Evolutionary conservation across 2,888 invertebrate genomes (phyloP), one percentile per base, ranked within the genome.

Genomic region (Diarsia brunnea): DNA sequence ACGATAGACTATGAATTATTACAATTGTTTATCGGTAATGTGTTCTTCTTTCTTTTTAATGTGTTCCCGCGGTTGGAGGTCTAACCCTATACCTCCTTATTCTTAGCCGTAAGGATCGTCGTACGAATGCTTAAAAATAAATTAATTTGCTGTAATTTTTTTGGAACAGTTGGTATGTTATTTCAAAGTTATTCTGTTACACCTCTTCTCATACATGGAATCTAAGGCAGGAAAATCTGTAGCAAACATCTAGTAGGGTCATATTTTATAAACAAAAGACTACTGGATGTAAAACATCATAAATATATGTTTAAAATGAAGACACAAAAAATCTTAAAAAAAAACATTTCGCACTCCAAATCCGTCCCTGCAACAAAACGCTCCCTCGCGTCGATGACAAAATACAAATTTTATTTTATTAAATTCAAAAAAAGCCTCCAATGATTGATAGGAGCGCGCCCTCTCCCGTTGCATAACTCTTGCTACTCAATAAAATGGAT

Each of bases 341-440:
- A 67, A 43, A 4, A 60, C 1, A 55, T 60, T 45, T 67, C 47
- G 14, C 14, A 24, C 64, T 76, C 70, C 61, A 64, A 94, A 75
- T 96, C 55, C 95, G 86, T 19, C 91, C 87, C 96, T 94, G 96
- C 66, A 49, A 67, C 70, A 90, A 93, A 94, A 91, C 93, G 93
- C 95, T 94, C 95, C 95, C 95, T 95, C 94, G 96, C 93, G 92
- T 92, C 96, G 95, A 95, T 96, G 96, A 96, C 96, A 96, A 96
- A 96, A 96, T 96, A 97, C 96, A 97, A 97, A 96, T 96, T 96
- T 96, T 96, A 96, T 96, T 96, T 97, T 96, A 97, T 97, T 96
- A 97, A 97, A 97, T 96, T 97, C 96, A 96, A 97, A 97, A 87
- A 96, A 96, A 96, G 94, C 94, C 95, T 96, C 87, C 94, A 93